Evolutionary conservation across 1,140 invertebrate species (phyloP).

Genomic region (Eupristina koningsbergeri): DNA sequence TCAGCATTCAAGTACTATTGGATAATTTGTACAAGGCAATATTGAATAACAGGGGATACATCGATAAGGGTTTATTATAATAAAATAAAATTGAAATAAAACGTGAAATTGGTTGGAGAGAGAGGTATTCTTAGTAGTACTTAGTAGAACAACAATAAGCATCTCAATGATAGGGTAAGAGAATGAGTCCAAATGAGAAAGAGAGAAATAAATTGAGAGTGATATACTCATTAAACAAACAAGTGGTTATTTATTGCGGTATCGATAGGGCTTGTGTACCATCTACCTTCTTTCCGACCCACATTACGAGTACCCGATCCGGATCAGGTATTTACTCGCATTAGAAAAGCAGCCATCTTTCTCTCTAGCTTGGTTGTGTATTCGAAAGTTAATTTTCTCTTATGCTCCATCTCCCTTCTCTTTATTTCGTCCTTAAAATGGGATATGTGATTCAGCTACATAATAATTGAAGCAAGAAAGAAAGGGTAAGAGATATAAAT

Average conservation of each 20-base stretch:
- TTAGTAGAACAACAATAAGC: no score
- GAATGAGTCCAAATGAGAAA: neutral
- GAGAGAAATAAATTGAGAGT: neutral
- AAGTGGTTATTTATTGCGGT: neutral
- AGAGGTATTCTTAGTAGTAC: no score
- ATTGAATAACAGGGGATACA: no score
- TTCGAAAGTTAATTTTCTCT: neutral
- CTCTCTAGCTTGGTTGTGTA: constrained; percentile 22
- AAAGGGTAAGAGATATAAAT: neutral
- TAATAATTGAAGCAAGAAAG: neutral
- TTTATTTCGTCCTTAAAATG: neutral
- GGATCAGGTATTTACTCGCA: constrained; percentile 61
- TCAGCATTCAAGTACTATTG: no score
- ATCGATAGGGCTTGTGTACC: neutral
- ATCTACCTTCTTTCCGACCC: constrained; percentile 21
- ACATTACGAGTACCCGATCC: constrained; percentile 56
- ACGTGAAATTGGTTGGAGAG: no score
- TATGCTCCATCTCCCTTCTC: neutral
- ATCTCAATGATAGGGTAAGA: no score
- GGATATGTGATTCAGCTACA: neutral
- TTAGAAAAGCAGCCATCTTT: constrained; percentile 51
- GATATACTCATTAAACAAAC: neutral
- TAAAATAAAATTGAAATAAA: no score
- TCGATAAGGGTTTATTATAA: no score
- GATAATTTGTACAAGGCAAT: no score